Percentiles rank a stretch among this genome's conserved stretches.
These are phyloP conservation scores for Nomada ferruginata DNA, from an alignment of 2,888 invertebrate species.

Conservation along the genomic window DNA sequence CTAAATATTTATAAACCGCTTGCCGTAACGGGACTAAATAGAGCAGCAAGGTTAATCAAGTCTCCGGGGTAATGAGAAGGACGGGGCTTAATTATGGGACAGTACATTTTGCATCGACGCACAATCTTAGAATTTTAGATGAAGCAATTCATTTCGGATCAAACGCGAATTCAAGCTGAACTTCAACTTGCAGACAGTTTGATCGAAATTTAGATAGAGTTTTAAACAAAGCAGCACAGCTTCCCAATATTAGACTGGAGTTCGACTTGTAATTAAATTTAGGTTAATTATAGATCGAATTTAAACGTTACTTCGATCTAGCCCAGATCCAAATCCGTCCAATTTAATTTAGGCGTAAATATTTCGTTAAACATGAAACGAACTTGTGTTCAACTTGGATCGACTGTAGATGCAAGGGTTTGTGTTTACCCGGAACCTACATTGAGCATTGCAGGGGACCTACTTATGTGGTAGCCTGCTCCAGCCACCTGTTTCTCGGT, in stretches of 20 bases:
- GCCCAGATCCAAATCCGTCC: background rate
- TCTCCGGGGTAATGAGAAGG: slow-evolving; percentile 22
- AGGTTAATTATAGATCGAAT: too few relatives aligned
- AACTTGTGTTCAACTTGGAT: background rate
- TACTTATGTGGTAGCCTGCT: slow-evolving; percentile 68
- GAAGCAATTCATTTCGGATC: too few relatives aligned
- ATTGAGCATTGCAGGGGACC: slow-evolving; percentile 66
- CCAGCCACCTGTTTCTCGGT: slow-evolving; percentile 66
- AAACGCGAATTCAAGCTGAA: background rate
- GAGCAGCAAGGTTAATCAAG: slow-evolving; percentile 42
- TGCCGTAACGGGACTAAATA: slow-evolving; percentile 30
- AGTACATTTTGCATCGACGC: slow-evolving; percentile 8
- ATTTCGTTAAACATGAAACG: background rate
- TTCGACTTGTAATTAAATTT: too few relatives aligned
- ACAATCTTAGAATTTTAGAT: background rate
- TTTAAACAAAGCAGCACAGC: too few relatives aligned
- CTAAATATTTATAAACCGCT: slow-evolving; percentile 51
- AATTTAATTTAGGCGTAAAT: background rate
- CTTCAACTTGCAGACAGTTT: background rate
- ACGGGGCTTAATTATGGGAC: slow-evolving; percentile 45
- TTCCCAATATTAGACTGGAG: too few relatives aligned
- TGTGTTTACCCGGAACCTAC: slow-evolving; percentile 52
- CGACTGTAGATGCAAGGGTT: slow-evolving; percentile 24
- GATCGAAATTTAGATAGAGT: background rate
- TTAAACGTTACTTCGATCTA: too few relatives aligned